Conservation (phyloP, 1,140 invertebrate genomes). For the Limonius californicus region DNA sequence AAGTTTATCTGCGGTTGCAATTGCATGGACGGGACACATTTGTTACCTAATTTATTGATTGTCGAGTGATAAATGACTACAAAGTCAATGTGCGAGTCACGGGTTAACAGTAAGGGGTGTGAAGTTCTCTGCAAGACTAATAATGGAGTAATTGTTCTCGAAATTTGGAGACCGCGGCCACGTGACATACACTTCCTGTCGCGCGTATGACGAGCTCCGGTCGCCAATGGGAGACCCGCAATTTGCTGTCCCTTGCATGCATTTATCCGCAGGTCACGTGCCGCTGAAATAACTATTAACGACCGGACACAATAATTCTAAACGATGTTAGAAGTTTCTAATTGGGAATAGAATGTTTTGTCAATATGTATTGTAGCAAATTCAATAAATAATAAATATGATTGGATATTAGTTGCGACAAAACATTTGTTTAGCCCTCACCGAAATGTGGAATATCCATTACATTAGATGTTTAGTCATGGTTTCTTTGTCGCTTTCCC, state of each 20-base stretch:
- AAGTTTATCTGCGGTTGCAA: constrained; percentile 9
- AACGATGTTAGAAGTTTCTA: constrained; percentile 30
- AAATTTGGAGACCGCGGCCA: constrained; percentile 21
- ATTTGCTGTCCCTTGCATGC: constrained; percentile 20
- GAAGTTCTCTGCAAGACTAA: constrained; percentile 21
- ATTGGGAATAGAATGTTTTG: constrained; percentile 33
- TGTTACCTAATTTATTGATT: constrained; percentile 32
- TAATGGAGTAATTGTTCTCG: constrained; percentile 27
- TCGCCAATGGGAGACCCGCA: constrained; percentile 19
- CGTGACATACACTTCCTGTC: constrained; percentile 28
- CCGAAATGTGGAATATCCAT: too few species aligned
- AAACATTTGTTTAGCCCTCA: too few species aligned
- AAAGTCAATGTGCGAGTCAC: constrained; percentile 25
- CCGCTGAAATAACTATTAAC: constrained; percentile 21
- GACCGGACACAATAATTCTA: constrained; percentile 31
- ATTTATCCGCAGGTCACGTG: constrained; percentile 29
- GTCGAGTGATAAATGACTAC: constrained; percentile 26
- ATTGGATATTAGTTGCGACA: too few species aligned
- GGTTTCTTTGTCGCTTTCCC: too few species aligned
- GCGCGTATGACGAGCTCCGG: constrained; percentile 17
- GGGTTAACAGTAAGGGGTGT: constrained; percentile 23
- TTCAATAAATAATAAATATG: too few species aligned
- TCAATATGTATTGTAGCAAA: too few species aligned
- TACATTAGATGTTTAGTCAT: too few species aligned
- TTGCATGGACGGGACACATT: neutral